Base-by-base conservation (phyloP, 64 coral and sea anemone species). In the Montipora cactus region DNA sequence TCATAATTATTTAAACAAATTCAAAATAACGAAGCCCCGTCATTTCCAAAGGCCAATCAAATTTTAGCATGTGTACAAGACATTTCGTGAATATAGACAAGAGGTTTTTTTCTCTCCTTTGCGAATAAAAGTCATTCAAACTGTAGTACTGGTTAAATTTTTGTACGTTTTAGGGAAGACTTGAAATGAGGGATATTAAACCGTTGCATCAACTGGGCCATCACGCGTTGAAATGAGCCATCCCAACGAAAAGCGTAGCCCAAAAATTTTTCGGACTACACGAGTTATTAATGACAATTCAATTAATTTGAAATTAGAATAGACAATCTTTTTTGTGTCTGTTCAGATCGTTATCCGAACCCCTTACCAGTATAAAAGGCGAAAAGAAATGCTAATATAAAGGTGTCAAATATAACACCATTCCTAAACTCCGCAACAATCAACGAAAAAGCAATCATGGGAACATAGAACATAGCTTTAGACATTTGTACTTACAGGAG, bases 401-500 rank as follows among this genome's bases (percentile, higher is more conserved):
- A 23, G 68, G 19, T 23, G 68, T 21, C 5, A 71, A 78, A 78
- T 78, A 25, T 48, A 78, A 78, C 76, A 12, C 47, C 14, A 78
- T 49, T 78, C 15, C 74, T 8, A 28, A 76, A 37, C 37, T 37
- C 37, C 0, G 37, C 74, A 7, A 61, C 66, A 68, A 84, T 45
- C 37, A 47, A 13, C 8, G 12, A 5, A 5, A 84, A 16, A 66
- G 14, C 21, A 84, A 49, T 3, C 28, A 84, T 18, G 47, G 28
- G 25, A 76, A 6, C 16, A 62, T 47, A 37, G 5, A 15, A 61
- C 62, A 71, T 8, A 57, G 53, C 11, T 0, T 49, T 22, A 50
- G n/a, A n/a, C 2, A 23, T 23, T 71, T 71, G 66, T 72, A 86
- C 82, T 86, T 72, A 86, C 82, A 86, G 82, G 82, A 86, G 82